A percentile compares a stretch with the other conserved stretches of the same genome.
These are phyloP conservation scores for Gasterosteus nipponicus DNA, from an alignment of 2,113 vertebrate genomes.

Conservation along the genomic window DNA sequence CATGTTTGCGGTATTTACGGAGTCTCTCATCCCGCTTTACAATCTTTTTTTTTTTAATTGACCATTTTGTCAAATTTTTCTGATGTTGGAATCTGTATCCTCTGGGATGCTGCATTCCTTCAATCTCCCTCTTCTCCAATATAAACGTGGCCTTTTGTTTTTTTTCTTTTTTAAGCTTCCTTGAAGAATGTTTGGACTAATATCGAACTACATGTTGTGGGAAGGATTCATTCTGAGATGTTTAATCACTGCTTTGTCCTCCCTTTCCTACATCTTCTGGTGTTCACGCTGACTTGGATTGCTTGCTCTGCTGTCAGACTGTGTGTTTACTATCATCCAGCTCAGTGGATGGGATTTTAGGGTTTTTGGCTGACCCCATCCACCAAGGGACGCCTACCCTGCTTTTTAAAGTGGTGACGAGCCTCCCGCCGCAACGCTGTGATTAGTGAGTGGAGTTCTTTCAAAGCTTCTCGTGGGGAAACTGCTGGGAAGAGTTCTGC, in stretches of 20 bases:
- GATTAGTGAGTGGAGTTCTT: conserved; percentile 67
- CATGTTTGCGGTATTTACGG: conserved; percentile 65
- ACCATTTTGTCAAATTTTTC: conserved; percentile 24
- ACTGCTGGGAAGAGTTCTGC: conserved; percentile 51
- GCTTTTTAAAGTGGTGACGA: conserved; percentile 60
- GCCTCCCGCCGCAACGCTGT: conserved; percentile 31
- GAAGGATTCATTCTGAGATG: conserved; percentile 10
- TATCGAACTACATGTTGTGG: conserved; percentile 11
- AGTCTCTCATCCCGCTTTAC: conserved; percentile 24
- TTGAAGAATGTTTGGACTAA: conserved; percentile 23
- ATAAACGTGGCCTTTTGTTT: conserved; percentile 16
- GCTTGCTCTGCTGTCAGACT: conserved; percentile 20
- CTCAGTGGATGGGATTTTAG: conserved; percentile 43
- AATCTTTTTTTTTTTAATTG: conserved; percentile 7
- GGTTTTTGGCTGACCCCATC: conserved; percentile 51
- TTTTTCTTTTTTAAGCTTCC: conserved; percentile 3
- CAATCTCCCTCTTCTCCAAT: conserved; percentile 24
- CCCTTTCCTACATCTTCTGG: background rate
- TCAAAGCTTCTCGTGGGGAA: conserved; percentile 45
- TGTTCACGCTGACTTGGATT: conserved; percentile 22
- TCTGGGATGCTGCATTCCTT: conserved; percentile 56
- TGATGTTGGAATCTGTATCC: conserved; percentile 33
- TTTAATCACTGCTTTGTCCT: background rate
- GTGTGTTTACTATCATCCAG: conserved; percentile 42
- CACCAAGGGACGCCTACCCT: conserved; percentile 44